Evolutionary conservation across 1,140 invertebrate genomes (phyloP), one percentile per base, ranked within the genome.

Genomic region (Xylocopa sonorina): DNA sequence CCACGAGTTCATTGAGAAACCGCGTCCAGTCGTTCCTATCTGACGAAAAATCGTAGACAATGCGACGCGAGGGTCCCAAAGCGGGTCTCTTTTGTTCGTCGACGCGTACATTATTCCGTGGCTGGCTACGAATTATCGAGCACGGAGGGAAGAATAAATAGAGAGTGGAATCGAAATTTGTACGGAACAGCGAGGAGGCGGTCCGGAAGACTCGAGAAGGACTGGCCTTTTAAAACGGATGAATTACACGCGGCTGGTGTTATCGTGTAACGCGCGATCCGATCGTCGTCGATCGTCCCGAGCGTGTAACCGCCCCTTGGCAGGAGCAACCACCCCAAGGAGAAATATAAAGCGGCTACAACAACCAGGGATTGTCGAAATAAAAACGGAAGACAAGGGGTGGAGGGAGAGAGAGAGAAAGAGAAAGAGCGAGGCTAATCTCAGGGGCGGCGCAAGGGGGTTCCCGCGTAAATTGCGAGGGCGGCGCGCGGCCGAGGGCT

Each of bases 1-100:
- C 62, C 53, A 78, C 83, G 73, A 78, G 74, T 84, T 81, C 67
- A 48, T 78, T 48, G 38, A 43, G 64, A 74, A 78, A 67, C 74
- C 74, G 60, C 73, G 62, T n/a, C 51, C 50, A 21, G 18, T 46
- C 58, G 53, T 62, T 34, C 53, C 57, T 79, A 85, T 85, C 84
- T 34, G 9, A 51, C 60, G 84, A 86, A 73, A 86, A 85, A 86
- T 86, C 67, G 74, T 75, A 46, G 78, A 85, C 83, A 84, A 85
- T 81, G 69, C 74, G 74, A 78, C 78, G 53, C 62, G 29, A 27
- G 38, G 57, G 21, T 63, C 57, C 51, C 14, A 1, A 21, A 14
- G 0, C 12, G 46, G 50, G 27, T 76, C 64, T 7, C 7, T 27
- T 81, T 84, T 81, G 67, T 84, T 80, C 57, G 6, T 4, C 10